Percentiles rank a stretch among this genome's conserved stretches.
phyloP scores from a whole-genome alignment of 64 coral and sea anemone species.

The Pachyseris speciosa region DNA sequence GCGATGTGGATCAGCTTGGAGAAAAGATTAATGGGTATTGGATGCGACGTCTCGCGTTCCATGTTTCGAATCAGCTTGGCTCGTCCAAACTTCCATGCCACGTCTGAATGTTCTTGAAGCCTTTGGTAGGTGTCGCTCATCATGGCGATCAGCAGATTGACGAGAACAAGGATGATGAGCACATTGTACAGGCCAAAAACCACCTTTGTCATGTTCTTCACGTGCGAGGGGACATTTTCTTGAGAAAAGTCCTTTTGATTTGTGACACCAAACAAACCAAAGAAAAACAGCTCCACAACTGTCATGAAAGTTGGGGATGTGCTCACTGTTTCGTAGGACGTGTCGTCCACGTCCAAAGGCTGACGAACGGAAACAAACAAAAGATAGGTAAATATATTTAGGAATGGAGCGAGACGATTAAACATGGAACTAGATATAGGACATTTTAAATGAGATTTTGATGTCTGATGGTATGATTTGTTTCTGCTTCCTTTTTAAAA shows the following conservation, averaged over 20 bases:
- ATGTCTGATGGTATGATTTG: too few species aligned
- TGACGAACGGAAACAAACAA: not conserved
- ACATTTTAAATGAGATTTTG: too few species aligned
- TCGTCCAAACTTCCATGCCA: constrained; percentile 98
- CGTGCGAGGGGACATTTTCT: not conserved
- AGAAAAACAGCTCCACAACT: constrained; percentile 83
- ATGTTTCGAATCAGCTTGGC: constrained; percentile 91
- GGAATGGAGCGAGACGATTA: too few species aligned
- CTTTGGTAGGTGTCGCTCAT: constrained; percentile 99
- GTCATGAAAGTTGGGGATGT: not conserved
- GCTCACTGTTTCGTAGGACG: not conserved
- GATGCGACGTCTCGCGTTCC: constrained; percentile 81
- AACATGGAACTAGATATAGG: too few species aligned
- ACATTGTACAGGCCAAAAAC: constrained; percentile 96
- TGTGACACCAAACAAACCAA: constrained; percentile 84
- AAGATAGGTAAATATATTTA: not conserved
- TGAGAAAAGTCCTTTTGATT: constrained; percentile 17
- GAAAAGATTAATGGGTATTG: constrained; percentile 88
- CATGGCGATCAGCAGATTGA: constrained; percentile 99
- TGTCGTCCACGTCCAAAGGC: not conserved
- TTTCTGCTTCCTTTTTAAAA: too few species aligned
- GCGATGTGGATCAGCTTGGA: constrained; percentile 62
- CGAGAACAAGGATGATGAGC: constrained; percentile 80
- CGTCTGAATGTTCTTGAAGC: constrained; percentile 88
- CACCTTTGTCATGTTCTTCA: constrained; percentile 47